Conservation (phyloP, 2,797 vertebrate genomes). For the Coracias cyanogaster region DNA sequence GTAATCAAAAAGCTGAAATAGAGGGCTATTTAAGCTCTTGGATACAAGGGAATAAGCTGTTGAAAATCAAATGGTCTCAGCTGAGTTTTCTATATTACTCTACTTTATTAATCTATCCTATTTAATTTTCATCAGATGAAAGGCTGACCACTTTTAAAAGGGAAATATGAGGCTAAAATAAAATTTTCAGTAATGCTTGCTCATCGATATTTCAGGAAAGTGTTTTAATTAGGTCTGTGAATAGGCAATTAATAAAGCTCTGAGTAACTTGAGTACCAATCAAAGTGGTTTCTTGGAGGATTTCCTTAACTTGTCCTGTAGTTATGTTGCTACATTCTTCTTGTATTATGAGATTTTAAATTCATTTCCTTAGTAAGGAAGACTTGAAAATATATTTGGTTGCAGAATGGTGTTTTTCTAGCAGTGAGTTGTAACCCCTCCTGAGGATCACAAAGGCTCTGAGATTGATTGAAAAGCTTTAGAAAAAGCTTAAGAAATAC, state of each 20-base stretch:
- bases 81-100: conserved; percentile 2
- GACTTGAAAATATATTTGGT: not conserved
- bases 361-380: not conserved
- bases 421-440: not conserved
- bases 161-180: conserved; percentile 1
- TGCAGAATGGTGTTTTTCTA: not conserved
- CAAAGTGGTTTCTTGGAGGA: not conserved
- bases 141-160: conserved; percentile 3
- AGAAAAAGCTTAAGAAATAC: not conserved
- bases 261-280: not conserved
- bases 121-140: conserved; percentile 20
- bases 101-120: not conserved
- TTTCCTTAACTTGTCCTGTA: not conserved
- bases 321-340: not conserved
- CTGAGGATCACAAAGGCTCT: not conserved
- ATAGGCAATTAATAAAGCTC: not conserved
- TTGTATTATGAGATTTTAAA: not conserved
- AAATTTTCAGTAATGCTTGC: not conserved
- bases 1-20: conserved; percentile 47
- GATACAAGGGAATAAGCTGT: not conserved
- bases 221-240: not conserved
- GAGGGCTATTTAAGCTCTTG: conserved; percentile 11
- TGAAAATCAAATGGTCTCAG: conserved; percentile 36
- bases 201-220: not conserved
- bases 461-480: not conserved